Percentiles rank a stretch among this genome's conserved stretches.
Evolutionary conservation across 2,797 vertebrate genomes (phyloP).

Genomic region (Tamandua tetradactyla): DNA sequence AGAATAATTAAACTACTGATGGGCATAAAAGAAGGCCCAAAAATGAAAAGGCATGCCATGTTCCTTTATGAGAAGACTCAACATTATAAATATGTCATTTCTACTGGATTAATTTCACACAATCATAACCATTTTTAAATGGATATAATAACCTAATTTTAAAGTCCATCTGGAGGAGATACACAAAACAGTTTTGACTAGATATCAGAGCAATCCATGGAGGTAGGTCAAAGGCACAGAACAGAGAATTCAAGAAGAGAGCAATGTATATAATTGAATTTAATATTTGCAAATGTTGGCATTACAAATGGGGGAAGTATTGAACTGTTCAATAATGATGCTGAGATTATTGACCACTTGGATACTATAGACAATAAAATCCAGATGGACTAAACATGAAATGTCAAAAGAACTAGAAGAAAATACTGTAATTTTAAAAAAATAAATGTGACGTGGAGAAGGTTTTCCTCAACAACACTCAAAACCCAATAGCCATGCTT

Average conservation of each 20-base stretch:
- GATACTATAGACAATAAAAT: not conserved
- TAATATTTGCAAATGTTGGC: not conserved
- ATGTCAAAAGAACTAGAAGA: constrained; percentile 3
- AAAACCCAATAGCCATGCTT: not conserved
- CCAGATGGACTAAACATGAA: constrained; percentile 5
- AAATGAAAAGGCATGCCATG: not conserved
- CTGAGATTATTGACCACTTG: not conserved
- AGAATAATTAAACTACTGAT: not conserved
- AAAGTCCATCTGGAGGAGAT: not conserved
- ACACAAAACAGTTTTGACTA: not conserved
- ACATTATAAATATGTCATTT: not conserved
- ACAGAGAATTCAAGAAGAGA: not conserved
- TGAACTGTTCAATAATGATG: not conserved
- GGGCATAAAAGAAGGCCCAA: not conserved
- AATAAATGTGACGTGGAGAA: not conserved
- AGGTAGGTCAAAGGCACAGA: not conserved
- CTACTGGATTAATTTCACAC: not conserved
- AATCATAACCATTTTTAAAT: not conserved
- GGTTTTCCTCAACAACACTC: not conserved
- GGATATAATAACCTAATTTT: not conserved
- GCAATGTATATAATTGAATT: not conserved
- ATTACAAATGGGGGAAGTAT: not conserved
- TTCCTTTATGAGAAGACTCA: not conserved
- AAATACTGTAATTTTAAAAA: not conserved
- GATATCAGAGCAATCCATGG: not conserved